Percentiles rank a stretch among this genome's conserved stretches.
These are phyloP conservation scores for Drosophila diplacantha DNA, from an alignment of 2,888 invertebrate genomes.

Conservation along the genomic window DNA sequence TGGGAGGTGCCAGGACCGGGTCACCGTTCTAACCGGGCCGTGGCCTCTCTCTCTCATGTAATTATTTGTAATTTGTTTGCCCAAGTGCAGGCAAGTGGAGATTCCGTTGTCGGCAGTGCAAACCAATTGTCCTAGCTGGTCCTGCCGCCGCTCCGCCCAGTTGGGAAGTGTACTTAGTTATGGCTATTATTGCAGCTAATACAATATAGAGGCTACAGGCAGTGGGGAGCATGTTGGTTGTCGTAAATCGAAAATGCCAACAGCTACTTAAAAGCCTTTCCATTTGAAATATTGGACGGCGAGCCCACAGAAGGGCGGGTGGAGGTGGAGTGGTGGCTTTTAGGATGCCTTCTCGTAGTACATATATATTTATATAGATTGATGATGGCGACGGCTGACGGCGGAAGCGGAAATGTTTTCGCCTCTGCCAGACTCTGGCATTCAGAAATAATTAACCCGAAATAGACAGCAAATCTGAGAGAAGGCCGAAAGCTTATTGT, in stretches of 20 bases:
- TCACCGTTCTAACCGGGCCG: slow-evolving; percentile 32
- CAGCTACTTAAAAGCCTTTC: slow-evolving; percentile 43
- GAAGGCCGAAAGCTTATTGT: slow-evolving; percentile 56
- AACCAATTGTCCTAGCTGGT: slow-evolving; percentile 32
- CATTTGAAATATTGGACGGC: slow-evolving; percentile 29
- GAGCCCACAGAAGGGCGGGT: not conserved
- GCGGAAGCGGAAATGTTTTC: slow-evolving; percentile 59
- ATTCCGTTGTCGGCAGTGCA: slow-evolving; percentile 28
- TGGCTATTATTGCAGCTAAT: slow-evolving; percentile 42
- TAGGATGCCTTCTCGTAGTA: slow-evolving; percentile 4
- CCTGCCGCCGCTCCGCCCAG: slow-evolving; percentile 5
- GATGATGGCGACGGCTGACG: slow-evolving; percentile 57
- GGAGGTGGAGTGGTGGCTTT: not conserved
- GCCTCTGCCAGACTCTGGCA: slow-evolving; percentile 43
- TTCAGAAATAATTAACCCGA: slow-evolving; percentile 65
- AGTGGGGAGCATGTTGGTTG: slow-evolving; percentile 25
- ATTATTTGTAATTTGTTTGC: slow-evolving; percentile 69
- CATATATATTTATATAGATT: slow-evolving; percentile 54
- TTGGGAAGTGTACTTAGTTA: slow-evolving; percentile 49
- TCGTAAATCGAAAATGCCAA: slow-evolving; percentile 41
- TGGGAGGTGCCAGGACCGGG: slow-evolving; percentile 5
- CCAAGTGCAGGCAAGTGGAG: slow-evolving; percentile 49
- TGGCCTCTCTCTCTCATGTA: slow-evolving; percentile 46
- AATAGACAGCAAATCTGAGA: slow-evolving; percentile 34
- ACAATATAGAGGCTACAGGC: slow-evolving; percentile 27